Evolutionary conservation across 2,113 vertebrate genomes (phyloP).

Genomic region (Solea senegalensis): DNA sequence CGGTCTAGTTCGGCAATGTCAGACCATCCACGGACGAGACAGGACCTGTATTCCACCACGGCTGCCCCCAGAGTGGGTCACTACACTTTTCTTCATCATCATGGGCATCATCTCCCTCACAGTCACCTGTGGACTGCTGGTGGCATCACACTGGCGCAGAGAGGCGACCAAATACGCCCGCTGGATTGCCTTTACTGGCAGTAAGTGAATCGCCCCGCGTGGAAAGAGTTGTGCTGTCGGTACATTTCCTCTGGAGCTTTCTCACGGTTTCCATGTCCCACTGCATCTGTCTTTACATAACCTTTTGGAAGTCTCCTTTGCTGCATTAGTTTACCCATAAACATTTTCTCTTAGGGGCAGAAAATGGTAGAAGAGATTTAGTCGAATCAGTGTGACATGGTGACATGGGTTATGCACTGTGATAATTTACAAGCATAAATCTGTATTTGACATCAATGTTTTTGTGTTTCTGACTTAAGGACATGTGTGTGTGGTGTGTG

Average conservation of each 20-base stretch:
- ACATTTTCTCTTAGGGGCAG: not conserved
- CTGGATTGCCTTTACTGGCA: slow-evolving; percentile 99
- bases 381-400: not conserved
- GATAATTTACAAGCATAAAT: slow-evolving; percentile 13
- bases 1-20: slow-evolving; percentile 96
- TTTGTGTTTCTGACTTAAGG: slow-evolving; percentile 19
- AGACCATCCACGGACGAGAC: slow-evolving; percentile 97
- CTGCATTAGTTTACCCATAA: slow-evolving; percentile 1
- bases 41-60: slow-evolving; percentile 96
- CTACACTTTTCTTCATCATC: slow-evolving; percentile 98
- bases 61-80: slow-evolving; percentile 98
- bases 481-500: slow-evolving; percentile 9
- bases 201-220: slow-evolving; percentile 83
- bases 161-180: slow-evolving; percentile 98
- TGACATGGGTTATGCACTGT: not conserved
- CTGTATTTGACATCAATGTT: slow-evolving; percentile 5
- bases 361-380: not conserved
- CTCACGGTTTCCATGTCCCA: slow-evolving; percentile 10
- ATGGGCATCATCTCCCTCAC: slow-evolving; percentile 99
- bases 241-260: not conserved
- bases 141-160: slow-evolving; percentile 97
- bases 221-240: not conserved
- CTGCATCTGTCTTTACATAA: slow-evolving; percentile 8
- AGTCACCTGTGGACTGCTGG: slow-evolving; percentile 95
- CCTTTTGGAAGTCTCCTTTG: slow-evolving; percentile 18